phyloP scores from a whole-genome alignment of 2,113 vertebrate species.

The Nicator chloris region DNA sequence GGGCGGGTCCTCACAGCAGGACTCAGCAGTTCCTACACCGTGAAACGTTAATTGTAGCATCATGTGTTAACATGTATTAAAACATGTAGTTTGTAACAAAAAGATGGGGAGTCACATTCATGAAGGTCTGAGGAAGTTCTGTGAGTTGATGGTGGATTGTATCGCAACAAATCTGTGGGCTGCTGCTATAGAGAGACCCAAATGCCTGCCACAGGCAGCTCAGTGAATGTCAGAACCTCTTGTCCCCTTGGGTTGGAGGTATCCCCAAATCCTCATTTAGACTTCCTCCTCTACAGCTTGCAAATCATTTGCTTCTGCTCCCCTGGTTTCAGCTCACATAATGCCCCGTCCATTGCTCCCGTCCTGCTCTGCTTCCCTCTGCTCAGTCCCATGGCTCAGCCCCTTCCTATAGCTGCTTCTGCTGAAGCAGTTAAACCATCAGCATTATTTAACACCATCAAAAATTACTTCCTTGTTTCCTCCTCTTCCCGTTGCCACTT shows the following conservation, averaged over 20 bases:
- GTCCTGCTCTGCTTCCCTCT: not conserved
- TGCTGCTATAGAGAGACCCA: not conserved
- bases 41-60: not conserved
- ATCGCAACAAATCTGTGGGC: not conserved
- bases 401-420: not conserved
- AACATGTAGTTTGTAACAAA: not conserved
- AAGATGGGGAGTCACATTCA: not conserved
- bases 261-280: not conserved
- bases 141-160: not conserved
- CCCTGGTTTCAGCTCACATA: not conserved
- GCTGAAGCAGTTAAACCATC: not conserved
- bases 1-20: not conserved
- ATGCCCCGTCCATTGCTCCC: not conserved
- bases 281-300: not conserved
- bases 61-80: not conserved
- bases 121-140: not conserved
- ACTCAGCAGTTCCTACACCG: not conserved
- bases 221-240: not conserved
- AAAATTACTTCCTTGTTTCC: not conserved
- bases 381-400: not conserved
- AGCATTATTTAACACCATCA: not conserved
- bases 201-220: not conserved
- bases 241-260: not conserved
- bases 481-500: accelerated
- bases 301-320: not conserved